Base-by-base conservation (phyloP, 2,888 invertebrate genomes). In the Diachrysia chrysitis region DNA sequence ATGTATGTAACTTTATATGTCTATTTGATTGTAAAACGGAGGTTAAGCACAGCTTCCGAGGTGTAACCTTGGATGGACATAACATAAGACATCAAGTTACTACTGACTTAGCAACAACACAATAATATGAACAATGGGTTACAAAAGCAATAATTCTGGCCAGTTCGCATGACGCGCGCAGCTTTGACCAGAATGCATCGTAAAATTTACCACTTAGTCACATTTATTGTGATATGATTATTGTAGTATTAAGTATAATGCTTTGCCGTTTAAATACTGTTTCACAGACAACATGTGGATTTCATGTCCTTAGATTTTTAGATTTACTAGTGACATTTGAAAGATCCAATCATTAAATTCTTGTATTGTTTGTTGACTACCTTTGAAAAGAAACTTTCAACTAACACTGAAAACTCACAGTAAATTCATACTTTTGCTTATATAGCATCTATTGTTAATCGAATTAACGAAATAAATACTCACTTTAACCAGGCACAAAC, bases 111-210 rank as follows among this genome's bases (percentile, higher is more conserved):
- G 46, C 25, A 25, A 59, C 17, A 23, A 61, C 71, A 54, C 59
- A 19, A 5, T 57, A 57, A 7, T 17, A 16, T 55, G 42, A 73
- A 77, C 73, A 75, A 73, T 73, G 68, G 63, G 5, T 56, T 29
- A 21, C 21, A 56, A 63, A 55, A 68, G 53, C 53, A 56, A 73
- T 69, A 69, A 77, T 54, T 64, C 37, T 29, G 58, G n/a, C 55
- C 55, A 29, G 54, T 61, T 75, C 69, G 37, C 74, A 73, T 64
- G 69, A 64, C 73, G 77, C 42, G 21, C 51, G 66, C 25, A 32
- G 48, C 55, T 51, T 42, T 37, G 63, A 54, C 16, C 60, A 61
- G 62, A 82, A 71, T 69, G 67, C 48, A 29, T 82, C 82, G 72
- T 81, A 72, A 81, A 81, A 68, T 55, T 59, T 32, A 14, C 7